These are phyloP conservation scores for Mesocricetus auratus DNA, from an alignment of 2,113 vertebrate genomes.

Conservation along the genomic window DNA sequence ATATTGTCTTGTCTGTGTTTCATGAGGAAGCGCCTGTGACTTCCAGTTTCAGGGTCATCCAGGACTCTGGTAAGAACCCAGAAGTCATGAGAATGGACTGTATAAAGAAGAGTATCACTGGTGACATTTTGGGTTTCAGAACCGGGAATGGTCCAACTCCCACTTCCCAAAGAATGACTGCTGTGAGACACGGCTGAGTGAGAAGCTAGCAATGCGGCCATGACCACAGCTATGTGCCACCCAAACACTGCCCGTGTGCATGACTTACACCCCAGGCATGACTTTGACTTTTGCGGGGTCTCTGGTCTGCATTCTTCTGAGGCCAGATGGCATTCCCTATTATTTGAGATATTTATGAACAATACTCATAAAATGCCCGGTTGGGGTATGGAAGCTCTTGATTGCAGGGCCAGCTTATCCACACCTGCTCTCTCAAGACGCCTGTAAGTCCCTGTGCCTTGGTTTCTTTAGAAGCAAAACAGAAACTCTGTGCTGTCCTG, in stretches of 20 bases:
- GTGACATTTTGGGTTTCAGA: slow-evolving; percentile 56
- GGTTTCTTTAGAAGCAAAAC: slow-evolving; percentile 73
- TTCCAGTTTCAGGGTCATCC: background rate
- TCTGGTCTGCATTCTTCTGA: slow-evolving; percentile 72
- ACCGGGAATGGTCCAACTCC: background rate
- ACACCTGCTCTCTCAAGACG: slow-evolving; percentile 67
- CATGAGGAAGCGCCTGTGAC: background rate
- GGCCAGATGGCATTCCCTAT: slow-evolving; percentile 59
- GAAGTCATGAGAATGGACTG: slow-evolving; percentile 10
- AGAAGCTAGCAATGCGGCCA: slow-evolving; percentile 63
- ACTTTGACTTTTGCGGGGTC: slow-evolving; percentile 71
- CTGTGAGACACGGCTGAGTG: slow-evolving; percentile 54
- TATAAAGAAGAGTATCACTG: background rate
- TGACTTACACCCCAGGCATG: slow-evolving; percentile 65
- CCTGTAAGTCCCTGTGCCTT: slow-evolving; percentile 51
- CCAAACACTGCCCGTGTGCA: slow-evolving; percentile 36
- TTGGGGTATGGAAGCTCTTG: slow-evolving; percentile 5
- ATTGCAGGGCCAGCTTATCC: slow-evolving; percentile 43
- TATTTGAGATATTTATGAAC: slow-evolving; percentile 58
- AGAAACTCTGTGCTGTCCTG: slow-evolving; percentile 56
- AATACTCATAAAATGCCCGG: slow-evolving; percentile 46
- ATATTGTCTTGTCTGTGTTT: background rate
- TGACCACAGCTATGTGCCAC: slow-evolving; percentile 71
- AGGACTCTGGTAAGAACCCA: slow-evolving; percentile 41
- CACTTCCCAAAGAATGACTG: slow-evolving; percentile 57